phyloP scores from a whole-genome alignment of 2,888 invertebrate genomes.

The Himalopsyche kuldschensis region DNA sequence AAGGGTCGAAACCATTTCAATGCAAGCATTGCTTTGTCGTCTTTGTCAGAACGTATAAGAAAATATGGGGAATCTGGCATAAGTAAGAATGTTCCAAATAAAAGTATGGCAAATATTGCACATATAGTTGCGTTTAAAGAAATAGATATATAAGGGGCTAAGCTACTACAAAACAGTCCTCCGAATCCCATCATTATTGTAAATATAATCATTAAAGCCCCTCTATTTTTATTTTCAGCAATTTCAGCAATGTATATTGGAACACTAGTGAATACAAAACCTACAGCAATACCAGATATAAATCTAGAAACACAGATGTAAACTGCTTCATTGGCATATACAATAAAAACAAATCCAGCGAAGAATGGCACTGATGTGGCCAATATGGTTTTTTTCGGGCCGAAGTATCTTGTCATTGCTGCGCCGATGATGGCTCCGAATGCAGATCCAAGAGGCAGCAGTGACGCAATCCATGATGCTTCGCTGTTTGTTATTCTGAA shows the following conservation, averaged over 20 bases:
- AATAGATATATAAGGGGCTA: conserved; percentile 38
- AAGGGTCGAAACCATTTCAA: conserved; percentile 35
- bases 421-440: conserved; percentile 33
- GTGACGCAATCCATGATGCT: conserved; percentile 46
- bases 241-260: conserved; percentile 41
- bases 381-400: conserved; percentile 35
- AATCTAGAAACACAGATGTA: conserved; percentile 45
- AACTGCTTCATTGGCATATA: conserved; percentile 36
- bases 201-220: conserved; percentile 35
- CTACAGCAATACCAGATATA: conserved; percentile 38
- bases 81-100: conserved; percentile 31
- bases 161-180: conserved; percentile 27
- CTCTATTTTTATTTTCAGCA: conserved; percentile 39
- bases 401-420: conserved; percentile 23
- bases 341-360: conserved; percentile 26
- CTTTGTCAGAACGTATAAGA: conserved; percentile 32
- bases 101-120: conserved; percentile 35
- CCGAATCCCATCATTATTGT: conserved; percentile 33
- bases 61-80: conserved; percentile 39
- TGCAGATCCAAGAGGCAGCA: conserved; percentile 23
- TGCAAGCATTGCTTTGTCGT: conserved; percentile 25
- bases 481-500: conserved; percentile 46
- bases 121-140: conserved; percentile 25
- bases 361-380: conserved; percentile 27
- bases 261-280: conserved; percentile 33